A percentile compares a stretch with the other conserved stretches of the same genome.
Evolutionary conservation across 2,113 vertebrate genomes (phyloP).

Genomic region (Aegypius monachus): DNA sequence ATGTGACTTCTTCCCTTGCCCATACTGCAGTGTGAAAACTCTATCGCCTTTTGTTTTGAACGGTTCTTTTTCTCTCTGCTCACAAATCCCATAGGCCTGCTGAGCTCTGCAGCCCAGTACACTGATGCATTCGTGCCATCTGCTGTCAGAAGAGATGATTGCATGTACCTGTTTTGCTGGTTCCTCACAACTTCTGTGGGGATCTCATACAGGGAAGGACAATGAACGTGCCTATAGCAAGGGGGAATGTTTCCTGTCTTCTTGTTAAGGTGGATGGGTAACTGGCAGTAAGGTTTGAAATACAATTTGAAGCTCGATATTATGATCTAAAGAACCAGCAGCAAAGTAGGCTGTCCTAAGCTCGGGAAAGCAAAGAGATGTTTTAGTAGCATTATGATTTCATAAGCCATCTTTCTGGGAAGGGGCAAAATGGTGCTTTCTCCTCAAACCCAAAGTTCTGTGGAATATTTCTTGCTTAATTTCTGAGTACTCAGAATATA

Average conservation of each 20-base stretch:
- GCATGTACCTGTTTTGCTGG: not conserved
- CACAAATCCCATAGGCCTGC: not conserved
- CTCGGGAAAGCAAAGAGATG: not conserved
- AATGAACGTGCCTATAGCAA: accelerated
- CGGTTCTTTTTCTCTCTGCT: not conserved
- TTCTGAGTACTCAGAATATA: not conserved
- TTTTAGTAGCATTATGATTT: not conserved
- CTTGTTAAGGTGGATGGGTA: not conserved
- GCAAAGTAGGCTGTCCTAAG: not conserved
- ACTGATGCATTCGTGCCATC: slow-evolving; percentile 1
- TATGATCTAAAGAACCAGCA: not conserved
- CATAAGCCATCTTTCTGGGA: not conserved
- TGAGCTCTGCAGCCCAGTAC: not conserved
- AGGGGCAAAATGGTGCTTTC: not conserved
- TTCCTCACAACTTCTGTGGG: accelerated
- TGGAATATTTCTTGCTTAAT: not conserved
- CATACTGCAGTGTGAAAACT: not conserved
- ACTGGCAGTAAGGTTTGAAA: not conserved
- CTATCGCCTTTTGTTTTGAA: not conserved
- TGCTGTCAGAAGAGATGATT: not conserved
- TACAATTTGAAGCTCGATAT: not conserved
- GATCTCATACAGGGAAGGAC: not conserved
- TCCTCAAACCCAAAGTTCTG: not conserved
- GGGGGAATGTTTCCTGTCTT: not conserved
- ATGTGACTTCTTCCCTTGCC: not conserved